phyloP scores from a whole-genome alignment of 23 tunicate genomes.

The Clavelina lepadiformis region DNA sequence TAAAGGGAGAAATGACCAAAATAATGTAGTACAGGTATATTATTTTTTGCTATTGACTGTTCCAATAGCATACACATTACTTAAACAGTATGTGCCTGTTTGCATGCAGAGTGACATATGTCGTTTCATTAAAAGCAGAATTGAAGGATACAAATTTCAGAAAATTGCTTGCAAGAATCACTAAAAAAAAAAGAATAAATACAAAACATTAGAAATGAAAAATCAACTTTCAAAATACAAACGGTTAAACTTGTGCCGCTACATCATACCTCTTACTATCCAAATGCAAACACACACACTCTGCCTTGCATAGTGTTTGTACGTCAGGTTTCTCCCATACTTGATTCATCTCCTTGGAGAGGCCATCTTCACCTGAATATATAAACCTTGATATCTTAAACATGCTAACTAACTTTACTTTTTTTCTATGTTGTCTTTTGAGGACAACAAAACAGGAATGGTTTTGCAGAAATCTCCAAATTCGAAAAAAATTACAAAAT shows the following conservation, averaged over 20 bases:
- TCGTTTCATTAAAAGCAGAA: neutral
- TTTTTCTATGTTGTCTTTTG: no score
- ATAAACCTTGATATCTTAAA: no score
- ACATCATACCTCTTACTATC: conserved; percentile 10
- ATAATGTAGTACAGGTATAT: neutral
- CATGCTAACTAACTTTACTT: no score
- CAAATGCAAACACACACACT: conserved; percentile 18
- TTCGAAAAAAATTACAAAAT: no score
- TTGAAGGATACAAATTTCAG: conserved; percentile 60
- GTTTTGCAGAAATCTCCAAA: no score
- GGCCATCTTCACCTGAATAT: conserved; percentile 35
- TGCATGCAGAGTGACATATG: no score
- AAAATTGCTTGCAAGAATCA: conserved; percentile 41
- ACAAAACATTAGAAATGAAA: neutral
- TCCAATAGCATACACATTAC: neutral
- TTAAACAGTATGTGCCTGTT: neutral
- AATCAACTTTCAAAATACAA: neutral
- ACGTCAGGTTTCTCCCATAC: conserved; percentile 27
- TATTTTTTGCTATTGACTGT: neutral
- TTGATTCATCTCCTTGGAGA: conserved; percentile 23
- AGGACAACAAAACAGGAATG: no score
- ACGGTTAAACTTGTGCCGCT: neutral
- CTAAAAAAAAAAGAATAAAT: conserved; percentile 15
- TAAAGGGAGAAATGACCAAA: no score
- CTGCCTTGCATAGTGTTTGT: conserved; percentile 4